These are phyloP conservation scores for Protonibea diacanthus DNA, from an alignment of 2,797 vertebrate genomes.

Conservation along the genomic window DNA sequence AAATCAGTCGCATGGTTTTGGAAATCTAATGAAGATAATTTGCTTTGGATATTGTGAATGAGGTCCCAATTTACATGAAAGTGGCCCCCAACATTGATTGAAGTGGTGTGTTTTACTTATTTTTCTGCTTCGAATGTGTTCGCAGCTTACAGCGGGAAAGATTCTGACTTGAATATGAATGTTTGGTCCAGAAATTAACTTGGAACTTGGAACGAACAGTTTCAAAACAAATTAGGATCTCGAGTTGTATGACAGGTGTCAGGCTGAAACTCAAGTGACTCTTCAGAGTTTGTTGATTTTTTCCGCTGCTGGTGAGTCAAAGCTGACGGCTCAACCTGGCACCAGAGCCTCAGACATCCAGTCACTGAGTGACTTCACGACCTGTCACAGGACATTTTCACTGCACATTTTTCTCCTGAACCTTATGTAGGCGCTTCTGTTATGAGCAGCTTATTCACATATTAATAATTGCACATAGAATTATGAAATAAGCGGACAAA, in stretches of 20 bases:
- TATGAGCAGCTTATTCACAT: conserved; percentile 3
- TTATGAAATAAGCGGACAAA: background rate
- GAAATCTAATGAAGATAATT: conserved; percentile 84
- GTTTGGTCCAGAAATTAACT: conserved; percentile 28
- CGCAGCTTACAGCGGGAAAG: background rate
- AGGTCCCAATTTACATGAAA: conserved; percentile 80
- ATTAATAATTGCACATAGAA: conserved; percentile 21
- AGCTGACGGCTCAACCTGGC: conserved; percentile 63
- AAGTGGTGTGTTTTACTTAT: conserved; percentile 71
- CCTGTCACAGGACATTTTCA: conserved; percentile 71
- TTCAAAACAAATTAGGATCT: conserved; percentile 49
- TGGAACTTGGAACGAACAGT: conserved; percentile 25
- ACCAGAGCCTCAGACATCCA: conserved; percentile 62
- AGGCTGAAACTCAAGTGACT: conserved; percentile 39
- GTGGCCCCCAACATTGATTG: conserved; percentile 75
- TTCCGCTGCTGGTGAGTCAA: conserved; percentile 74
- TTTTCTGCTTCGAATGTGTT: conserved; percentile 46
- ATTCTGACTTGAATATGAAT: background rate
- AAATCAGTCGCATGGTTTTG: conserved; percentile 81
- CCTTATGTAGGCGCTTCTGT: conserved; percentile 26
- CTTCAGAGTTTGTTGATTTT: conserved; percentile 62
- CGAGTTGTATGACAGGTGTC: conserved; percentile 53
- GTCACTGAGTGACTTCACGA: conserved; percentile 68
- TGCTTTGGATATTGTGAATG: conserved; percentile 81
- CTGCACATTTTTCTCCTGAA: conserved; percentile 21